These are phyloP conservation scores for Eilema depressum DNA, from an alignment of 2,888 invertebrate species.

Conservation along the genomic window DNA sequence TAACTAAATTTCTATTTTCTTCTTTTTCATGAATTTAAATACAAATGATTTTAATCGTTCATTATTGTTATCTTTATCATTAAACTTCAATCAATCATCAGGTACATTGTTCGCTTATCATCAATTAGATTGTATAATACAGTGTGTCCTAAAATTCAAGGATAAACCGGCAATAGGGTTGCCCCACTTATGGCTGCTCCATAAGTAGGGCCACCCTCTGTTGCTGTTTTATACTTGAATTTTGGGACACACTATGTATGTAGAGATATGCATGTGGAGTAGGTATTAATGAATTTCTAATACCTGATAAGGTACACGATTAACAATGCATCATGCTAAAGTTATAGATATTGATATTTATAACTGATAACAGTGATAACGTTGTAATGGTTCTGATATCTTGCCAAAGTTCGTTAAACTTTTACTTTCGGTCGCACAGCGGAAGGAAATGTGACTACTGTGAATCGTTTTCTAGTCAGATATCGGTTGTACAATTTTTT, in stretches of 20 bases:
- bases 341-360: neutral
- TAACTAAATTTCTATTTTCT: no score
- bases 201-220: no score
- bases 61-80: neutral
- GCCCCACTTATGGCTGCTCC: no score
- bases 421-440: neutral
- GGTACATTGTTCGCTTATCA: constrained; percentile 2
- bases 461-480: neutral
- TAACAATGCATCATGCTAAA: neutral
- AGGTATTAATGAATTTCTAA: neutral
- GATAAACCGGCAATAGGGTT: no score
- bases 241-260: no score
- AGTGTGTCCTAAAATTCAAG: no score
- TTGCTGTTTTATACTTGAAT: no score
- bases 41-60: neutral
- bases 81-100: neutral
- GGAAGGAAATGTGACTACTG: neutral
- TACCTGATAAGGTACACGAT: neutral
- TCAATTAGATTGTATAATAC: neutral
- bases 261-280: neutral
- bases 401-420: neutral
- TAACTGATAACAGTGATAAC: neutral
- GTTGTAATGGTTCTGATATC: neutral
- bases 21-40: neutral
- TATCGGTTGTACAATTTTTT: no score